Base-by-base conservation (phyloP, 2,888 invertebrate species). In the Dryococelus australis region DNA sequence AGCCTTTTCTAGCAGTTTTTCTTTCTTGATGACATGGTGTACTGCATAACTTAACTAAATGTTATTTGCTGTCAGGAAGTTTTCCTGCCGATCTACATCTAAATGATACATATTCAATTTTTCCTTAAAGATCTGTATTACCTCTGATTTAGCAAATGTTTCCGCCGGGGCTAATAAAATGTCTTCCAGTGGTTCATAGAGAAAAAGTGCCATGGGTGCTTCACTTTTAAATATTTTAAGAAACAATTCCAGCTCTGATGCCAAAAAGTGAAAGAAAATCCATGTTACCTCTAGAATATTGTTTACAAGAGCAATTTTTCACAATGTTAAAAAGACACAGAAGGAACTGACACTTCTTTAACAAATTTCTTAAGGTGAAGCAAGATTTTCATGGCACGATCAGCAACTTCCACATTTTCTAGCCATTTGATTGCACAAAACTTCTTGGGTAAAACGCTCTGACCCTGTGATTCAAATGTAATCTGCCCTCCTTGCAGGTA, bases 151-250 rank as follows among this genome's bases (percentile, higher is more conserved):
- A 8, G 16, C 65, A 65, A 65, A 65, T 20, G 8, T 65, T 65
- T 24, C 65, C 24, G 65, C 65, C 65, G 16, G 16, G 16, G 65
- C 65, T 65, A 65, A 65, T 65, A 65, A 65, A 65, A 65, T 9
- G 65, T 13, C 24, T 24, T 6, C 65, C 65, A 65, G 65, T 65
- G 65, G 16, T 12, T 65, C 65, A 65, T 65, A 16, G 65, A 65
- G 65, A 65, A 65, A 65, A 65, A 24, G 65, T 65, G 65, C 65
- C 65, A 65, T 65, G 65, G 65, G 65, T 65, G 65, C 65, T 65
- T 20, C 65, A 65, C 65, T 65, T 65, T 65, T 8, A 16, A 65
- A 65, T 16, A 65, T 65, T 65, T 8, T 65, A 65, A 65, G 65
- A 24, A 65, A 65, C 65, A 5, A n/a, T n/a, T n/a, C n/a, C n/a